Evolutionary conservation across 2,888 invertebrate species (phyloP).

Genomic region (Anthophora plumipes): DNA sequence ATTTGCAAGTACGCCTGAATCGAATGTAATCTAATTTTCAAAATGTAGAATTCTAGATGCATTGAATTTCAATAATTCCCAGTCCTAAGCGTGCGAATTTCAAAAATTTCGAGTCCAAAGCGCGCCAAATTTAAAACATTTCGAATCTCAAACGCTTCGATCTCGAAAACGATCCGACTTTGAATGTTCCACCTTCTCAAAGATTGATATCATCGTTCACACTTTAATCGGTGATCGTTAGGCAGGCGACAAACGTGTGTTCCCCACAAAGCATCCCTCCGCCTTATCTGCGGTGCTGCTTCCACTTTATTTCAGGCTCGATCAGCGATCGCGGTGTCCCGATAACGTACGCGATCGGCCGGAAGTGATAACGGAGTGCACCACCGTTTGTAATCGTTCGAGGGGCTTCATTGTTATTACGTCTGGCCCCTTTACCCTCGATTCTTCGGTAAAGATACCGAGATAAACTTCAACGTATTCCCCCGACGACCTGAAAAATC

Average conservation of each 20-base stretch:
- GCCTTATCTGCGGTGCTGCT: slow-evolving; percentile 23
- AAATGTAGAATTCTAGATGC: no score
- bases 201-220: background rate
- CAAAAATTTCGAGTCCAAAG: no score
- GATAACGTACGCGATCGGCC: slow-evolving; percentile 65
- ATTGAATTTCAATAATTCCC: no score
- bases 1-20: no score
- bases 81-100: no score
- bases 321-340: slow-evolving; percentile 58
- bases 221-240: slow-evolving; percentile 12
- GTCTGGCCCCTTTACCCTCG: background rate
- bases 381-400: slow-evolving; percentile 58
- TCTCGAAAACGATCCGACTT: no score
- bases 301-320: slow-evolving; percentile 52
- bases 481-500: slow-evolving; percentile 22
- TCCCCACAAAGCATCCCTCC: background rate
- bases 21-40: no score
- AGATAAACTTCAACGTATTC: slow-evolving; percentile 47
- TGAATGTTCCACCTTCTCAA: background rate
- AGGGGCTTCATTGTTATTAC: slow-evolving; percentile 62
- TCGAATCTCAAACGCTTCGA: no score
- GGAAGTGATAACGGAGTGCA: slow-evolving; percentile 68
- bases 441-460: slow-evolving; percentile 44
- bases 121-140: no score
- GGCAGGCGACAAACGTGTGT: background rate